A percentile compares a stretch with the other conserved stretches of the same genome.
phyloP scores from a whole-genome alignment of 2,113 vertebrate species.

The Plecturocebus donacophilus region DNA sequence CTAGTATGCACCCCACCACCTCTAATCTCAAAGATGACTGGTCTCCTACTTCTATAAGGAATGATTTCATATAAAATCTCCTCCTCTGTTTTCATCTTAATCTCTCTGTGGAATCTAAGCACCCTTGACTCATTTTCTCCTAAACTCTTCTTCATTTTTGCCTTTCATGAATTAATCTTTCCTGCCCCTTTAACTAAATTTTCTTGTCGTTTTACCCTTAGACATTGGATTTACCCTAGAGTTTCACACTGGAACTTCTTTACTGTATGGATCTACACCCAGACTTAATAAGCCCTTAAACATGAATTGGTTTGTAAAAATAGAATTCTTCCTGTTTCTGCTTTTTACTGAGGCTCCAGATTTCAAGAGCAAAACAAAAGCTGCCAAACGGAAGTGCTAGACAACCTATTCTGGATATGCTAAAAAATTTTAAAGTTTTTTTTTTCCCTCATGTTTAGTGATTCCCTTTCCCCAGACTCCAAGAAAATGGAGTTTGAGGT shows the following conservation, averaged over 20 bases:
- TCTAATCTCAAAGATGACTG: neutral
- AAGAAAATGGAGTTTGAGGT: neutral
- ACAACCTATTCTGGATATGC: neutral
- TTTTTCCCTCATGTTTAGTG: neutral
- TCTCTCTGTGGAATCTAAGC: neutral
- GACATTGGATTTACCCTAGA: neutral
- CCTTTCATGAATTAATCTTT: neutral
- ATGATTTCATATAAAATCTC: neutral
- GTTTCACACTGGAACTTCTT: neutral
- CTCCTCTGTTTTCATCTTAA: neutral
- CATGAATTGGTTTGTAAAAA: neutral
- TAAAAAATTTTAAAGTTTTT: neutral
- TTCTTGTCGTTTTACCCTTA: neutral
- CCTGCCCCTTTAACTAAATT: neutral
- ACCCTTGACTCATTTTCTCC: neutral
- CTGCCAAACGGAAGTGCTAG: neutral
- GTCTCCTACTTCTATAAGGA: neutral
- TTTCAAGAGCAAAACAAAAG: neutral
- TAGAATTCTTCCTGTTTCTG: neutral
- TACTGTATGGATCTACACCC: neutral
- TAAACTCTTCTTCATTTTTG: neutral
- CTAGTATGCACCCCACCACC: neutral
- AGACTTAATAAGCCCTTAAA: neutral
- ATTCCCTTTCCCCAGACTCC: neutral
- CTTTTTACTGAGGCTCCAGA: neutral